Conservation (phyloP, 2,797 vertebrate species). For the Serranus cabrilla region DNA sequence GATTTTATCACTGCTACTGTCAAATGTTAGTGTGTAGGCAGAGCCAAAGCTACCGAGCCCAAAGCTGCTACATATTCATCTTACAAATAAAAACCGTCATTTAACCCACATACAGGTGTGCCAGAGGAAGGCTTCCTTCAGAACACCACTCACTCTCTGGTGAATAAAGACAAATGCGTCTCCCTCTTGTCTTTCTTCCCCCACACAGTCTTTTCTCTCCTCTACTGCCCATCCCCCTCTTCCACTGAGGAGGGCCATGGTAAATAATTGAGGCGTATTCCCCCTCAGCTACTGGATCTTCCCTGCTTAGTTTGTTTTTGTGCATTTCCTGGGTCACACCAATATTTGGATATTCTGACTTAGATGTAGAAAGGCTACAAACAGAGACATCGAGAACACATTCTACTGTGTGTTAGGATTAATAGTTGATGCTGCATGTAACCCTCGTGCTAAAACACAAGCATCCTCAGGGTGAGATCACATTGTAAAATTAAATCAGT, state of each 20-base stretch:
- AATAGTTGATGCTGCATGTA: neutral
- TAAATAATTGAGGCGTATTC: conserved; percentile 81
- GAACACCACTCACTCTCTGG: conserved; percentile 38
- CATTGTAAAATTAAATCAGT: neutral
- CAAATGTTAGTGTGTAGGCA: neutral
- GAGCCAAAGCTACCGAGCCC: conserved; percentile 11
- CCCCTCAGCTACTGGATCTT: conserved; percentile 44
- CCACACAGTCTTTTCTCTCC: conserved; percentile 50
- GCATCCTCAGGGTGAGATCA: neutral
- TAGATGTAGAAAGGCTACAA: neutral
- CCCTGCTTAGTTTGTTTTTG: conserved; percentile 9
- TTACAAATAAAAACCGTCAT: conserved; percentile 22
- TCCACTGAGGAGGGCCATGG: conserved; percentile 61
- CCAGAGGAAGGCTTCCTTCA: conserved; percentile 18
- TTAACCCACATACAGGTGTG: conserved; percentile 50
- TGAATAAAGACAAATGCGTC: conserved; percentile 58
- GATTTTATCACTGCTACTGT: neutral
- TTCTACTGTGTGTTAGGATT: neutral
- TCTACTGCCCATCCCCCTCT: conserved; percentile 67
- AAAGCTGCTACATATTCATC: conserved; percentile 19
- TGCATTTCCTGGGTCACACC: conserved; percentile 7
- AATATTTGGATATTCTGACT: conserved; percentile 15
- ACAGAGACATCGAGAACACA: neutral
- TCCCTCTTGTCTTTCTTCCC: conserved; percentile 54
- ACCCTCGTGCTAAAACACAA: neutral